These are phyloP conservation scores for Carpatolechia fugitivella DNA, from an alignment of 2,888 invertebrate species.

Conservation along the genomic window DNA sequence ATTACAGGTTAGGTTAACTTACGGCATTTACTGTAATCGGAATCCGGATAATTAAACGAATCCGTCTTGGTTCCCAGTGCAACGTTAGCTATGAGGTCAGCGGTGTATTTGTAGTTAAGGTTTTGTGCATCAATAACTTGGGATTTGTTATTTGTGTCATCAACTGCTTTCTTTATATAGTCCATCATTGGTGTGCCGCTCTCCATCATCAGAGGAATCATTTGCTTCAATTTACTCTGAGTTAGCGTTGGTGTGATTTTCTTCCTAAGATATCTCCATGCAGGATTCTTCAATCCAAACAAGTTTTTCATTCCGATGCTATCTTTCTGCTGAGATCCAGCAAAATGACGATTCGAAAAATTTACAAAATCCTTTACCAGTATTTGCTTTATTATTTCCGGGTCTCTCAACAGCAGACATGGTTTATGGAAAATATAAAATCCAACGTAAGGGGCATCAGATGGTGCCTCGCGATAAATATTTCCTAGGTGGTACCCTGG, in stretches of 20 bases:
- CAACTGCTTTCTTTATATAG: conserved; percentile 19
- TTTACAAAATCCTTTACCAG: conserved; percentile 29
- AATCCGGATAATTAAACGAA: conserved; percentile 26
- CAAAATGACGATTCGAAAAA: conserved; percentile 31
- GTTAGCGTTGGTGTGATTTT: conserved; percentile 30
- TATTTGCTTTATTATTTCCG: conserved; percentile 32
- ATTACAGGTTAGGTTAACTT: no score
- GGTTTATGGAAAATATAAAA: conserved; percentile 37
- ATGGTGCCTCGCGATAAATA: conserved; percentile 22
- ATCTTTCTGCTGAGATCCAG: conserved; percentile 30
- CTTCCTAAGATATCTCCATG: conserved; percentile 32
- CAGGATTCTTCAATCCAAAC: conserved; percentile 32
- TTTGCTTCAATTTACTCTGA: conserved; percentile 27
- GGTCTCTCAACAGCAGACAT: conserved; percentile 31
- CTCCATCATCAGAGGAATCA: conserved; percentile 31
- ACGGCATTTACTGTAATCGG: conserved; percentile 30
- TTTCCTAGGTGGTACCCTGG: conserved; percentile 32
- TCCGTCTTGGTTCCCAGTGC: conserved; percentile 31
- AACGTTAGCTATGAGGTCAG: conserved; percentile 32
- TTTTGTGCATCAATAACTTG: conserved; percentile 27
- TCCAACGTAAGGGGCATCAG: conserved; percentile 23
- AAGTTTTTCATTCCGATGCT: conserved; percentile 34
- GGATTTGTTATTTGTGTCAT: neutral
- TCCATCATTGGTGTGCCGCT: conserved; percentile 29
- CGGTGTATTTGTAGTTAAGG: conserved; percentile 29